phyloP scores from a whole-genome alignment of 2,113 vertebrate species.

The Oncorhynchus tshawytscha region DNA sequence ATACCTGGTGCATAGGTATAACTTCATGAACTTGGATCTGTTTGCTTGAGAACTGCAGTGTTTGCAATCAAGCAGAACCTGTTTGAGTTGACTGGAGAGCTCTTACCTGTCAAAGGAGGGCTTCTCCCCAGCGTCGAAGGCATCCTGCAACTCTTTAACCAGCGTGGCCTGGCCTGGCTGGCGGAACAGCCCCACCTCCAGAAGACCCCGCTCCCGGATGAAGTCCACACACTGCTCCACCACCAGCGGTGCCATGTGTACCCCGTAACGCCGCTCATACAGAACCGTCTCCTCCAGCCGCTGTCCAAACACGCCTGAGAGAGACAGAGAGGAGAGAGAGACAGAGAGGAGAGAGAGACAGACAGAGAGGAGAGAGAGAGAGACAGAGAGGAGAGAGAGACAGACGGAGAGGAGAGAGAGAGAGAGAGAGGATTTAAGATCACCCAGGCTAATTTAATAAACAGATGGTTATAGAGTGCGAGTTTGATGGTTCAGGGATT shows the following conservation, averaged over 20 bases:
- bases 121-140: constrained; percentile 76
- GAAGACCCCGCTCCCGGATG: constrained; percentile 69
- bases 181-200: constrained; percentile 77
- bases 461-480: not conserved
- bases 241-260: constrained; percentile 72
- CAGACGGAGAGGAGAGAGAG: too few species aligned
- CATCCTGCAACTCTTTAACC: constrained; percentile 75
- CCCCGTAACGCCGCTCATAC: constrained; percentile 74
- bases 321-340: not conserved
- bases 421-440: not conserved
- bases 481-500: not conserved
- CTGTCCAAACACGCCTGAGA: constrained; percentile 75
- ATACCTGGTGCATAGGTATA: not conserved
- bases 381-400: not conserved
- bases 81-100: not conserved
- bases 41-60: not conserved
- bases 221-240: constrained; percentile 78
- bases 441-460: not conserved
- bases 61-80: too few species aligned
- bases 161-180: constrained; percentile 72
- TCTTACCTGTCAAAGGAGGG: constrained; percentile 74
- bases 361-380: not conserved
- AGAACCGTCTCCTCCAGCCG: constrained; percentile 76
- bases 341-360: too few species aligned
- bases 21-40: not conserved